phyloP scores from a whole-genome alignment of 1,140 invertebrate species.

The Aphidius gifuensis region DNA sequence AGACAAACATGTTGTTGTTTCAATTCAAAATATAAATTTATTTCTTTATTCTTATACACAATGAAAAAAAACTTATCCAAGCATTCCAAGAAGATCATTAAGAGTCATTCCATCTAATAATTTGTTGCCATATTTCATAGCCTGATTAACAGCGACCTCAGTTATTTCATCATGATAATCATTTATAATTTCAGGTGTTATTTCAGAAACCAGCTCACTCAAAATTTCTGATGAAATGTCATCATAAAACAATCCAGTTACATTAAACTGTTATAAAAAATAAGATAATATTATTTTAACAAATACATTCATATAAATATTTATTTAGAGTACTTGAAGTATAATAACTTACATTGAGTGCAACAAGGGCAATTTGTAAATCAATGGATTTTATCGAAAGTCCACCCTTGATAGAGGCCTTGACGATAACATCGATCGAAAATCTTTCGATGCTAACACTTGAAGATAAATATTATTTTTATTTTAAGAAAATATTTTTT shows the following conservation, averaged over 20 bases:
- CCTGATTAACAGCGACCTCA: fast-evolving
- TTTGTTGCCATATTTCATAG: background rate
- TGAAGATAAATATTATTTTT: conserved; percentile 3
- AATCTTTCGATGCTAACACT: background rate
- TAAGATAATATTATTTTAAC: background rate
- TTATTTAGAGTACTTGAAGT: background rate
- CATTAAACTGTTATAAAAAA: conserved; percentile 24
- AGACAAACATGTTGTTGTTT: too few relatives aligned
- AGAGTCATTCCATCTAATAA: conserved; percentile 1
- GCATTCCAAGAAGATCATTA: background rate
- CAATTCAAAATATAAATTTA: too few relatives aligned
- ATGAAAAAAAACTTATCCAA: background rate
- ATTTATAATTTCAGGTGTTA: conserved; percentile 23
- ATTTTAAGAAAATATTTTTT: background rate
- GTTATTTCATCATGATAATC: conserved; percentile 26
- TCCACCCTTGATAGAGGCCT: background rate
- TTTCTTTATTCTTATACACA: too few relatives aligned
- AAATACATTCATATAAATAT: background rate
- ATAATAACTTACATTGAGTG: conserved; percentile 3
- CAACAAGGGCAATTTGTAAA: conserved; percentile 3
- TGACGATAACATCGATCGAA: background rate
- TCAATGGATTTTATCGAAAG: background rate
- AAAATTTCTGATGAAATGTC: conserved; percentile 21
- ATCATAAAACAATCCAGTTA: conserved; percentile 29
- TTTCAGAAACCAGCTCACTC: conserved; percentile 24